Percentiles rank a stretch among this genome's conserved stretches.
These are phyloP conservation scores for Dendrocincla tyrannina DNA, from an alignment of 2,797 vertebrate species.

Conservation along the genomic window DNA sequence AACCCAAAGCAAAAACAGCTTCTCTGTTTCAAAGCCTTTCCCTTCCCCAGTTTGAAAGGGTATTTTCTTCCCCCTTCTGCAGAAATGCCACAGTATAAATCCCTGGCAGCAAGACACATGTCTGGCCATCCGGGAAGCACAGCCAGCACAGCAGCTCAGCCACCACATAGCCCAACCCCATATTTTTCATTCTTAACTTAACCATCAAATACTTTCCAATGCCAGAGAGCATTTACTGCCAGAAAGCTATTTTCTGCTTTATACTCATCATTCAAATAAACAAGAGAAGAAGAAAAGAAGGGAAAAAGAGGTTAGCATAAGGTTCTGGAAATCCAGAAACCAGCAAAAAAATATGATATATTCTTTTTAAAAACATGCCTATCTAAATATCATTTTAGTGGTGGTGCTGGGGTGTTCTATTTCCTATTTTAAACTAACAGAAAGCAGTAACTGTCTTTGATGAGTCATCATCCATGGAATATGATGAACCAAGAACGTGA, in stretches of 20 bases:
- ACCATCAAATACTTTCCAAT: slow-evolving; percentile 33
- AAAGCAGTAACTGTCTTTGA: neutral
- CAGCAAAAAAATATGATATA: accelerated
- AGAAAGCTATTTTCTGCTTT: slow-evolving; percentile 36
- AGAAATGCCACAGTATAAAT: neutral
- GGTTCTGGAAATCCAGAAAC: neutral
- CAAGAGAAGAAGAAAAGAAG: neutral
- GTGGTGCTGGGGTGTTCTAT: neutral
- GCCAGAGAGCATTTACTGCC: neutral
- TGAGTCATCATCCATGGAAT: neutral
- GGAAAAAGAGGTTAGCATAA: neutral
- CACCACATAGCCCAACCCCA: neutral
- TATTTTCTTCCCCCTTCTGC: neutral
- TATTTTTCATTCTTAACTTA: slow-evolving; percentile 55
- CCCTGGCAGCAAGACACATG: neutral
- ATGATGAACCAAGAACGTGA: neutral
- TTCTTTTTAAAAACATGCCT: neutral
- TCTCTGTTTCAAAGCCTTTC: neutral
- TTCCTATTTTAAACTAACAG: neutral
- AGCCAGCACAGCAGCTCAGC: slow-evolving; percentile 20
- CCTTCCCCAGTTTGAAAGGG: neutral
- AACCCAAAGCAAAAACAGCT: neutral
- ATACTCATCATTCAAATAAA: neutral
- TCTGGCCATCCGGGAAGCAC: neutral
- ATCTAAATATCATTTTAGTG: neutral